Evolutionary conservation across 2,113 vertebrate genomes (phyloP).

Genomic region (Emydura subglobosa): DNA sequence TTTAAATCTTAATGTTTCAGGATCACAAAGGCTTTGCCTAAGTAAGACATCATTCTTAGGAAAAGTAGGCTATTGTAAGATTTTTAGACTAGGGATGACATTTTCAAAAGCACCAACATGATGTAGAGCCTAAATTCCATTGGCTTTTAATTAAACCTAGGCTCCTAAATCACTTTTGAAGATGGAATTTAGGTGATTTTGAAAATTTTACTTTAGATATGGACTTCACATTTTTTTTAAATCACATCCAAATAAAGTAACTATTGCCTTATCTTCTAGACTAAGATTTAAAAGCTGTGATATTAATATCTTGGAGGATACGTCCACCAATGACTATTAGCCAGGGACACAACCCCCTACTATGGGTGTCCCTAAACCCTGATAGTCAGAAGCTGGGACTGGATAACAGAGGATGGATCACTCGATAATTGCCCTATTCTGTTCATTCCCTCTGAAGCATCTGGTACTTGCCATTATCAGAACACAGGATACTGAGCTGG

Average conservation of each 20-base stretch:
- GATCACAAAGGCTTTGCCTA: background rate
- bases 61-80: background rate
- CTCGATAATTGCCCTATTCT: background rate
- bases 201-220: background rate
- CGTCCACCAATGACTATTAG: background rate
- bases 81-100: background rate
- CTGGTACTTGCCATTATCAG: background rate
- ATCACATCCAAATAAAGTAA: background rate
- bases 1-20: background rate
- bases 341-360: background rate
- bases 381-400: background rate
- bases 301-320: background rate
- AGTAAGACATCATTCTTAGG: background rate
- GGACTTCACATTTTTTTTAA: background rate
- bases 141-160: background rate
- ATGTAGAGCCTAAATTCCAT: background rate
- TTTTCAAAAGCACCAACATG: background rate
- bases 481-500: background rate
- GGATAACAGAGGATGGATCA: background rate
- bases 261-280: background rate
- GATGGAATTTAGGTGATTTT: background rate
- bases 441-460: background rate
- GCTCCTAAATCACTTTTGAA: background rate
- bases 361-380: background rate
- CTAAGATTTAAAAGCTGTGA: background rate